phyloP scores from a whole-genome alignment of 2,113 vertebrate species.

The Cacatua alba region DNA sequence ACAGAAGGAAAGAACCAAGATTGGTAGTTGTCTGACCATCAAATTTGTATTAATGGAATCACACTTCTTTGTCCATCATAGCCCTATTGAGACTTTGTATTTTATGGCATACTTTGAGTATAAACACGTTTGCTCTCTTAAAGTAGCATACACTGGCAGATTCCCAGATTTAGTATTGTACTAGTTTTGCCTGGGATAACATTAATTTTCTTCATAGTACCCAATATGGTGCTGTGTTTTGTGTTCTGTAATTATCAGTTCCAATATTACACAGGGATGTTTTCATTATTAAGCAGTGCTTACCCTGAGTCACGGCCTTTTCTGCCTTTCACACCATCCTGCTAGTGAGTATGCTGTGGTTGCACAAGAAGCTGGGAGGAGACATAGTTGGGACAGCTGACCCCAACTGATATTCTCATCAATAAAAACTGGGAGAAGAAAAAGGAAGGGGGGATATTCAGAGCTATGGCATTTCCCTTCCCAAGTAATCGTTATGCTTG shows the following conservation, averaged over 20 bases:
- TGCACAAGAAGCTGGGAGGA: background rate
- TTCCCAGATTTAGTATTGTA: background rate
- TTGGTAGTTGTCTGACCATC: background rate
- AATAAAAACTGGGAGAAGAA: background rate
- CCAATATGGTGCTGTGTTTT: background rate
- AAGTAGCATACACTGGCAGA: background rate
- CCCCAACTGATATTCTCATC: background rate
- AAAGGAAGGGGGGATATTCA: background rate
- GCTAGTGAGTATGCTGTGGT: background rate
- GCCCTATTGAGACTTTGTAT: background rate
- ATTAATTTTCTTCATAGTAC: background rate
- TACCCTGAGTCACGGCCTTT: background rate
- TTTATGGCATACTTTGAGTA: background rate
- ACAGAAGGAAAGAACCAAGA: background rate
- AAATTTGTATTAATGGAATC: background rate
- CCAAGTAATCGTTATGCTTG: background rate
- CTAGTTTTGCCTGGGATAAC: background rate
- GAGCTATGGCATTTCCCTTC: background rate
- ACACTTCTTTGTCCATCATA: background rate
- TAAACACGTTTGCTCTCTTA: background rate
- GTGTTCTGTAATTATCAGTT: too few relatives aligned
- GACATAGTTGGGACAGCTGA: background rate
- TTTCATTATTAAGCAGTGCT: background rate
- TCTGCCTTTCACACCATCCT: background rate
- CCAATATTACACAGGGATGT: background rate